Percentiles rank a stretch among this genome's conserved stretches.
Evolutionary conservation across 1,140 invertebrate species (phyloP).

Genomic region (Propsilocerus akamusi): DNA sequence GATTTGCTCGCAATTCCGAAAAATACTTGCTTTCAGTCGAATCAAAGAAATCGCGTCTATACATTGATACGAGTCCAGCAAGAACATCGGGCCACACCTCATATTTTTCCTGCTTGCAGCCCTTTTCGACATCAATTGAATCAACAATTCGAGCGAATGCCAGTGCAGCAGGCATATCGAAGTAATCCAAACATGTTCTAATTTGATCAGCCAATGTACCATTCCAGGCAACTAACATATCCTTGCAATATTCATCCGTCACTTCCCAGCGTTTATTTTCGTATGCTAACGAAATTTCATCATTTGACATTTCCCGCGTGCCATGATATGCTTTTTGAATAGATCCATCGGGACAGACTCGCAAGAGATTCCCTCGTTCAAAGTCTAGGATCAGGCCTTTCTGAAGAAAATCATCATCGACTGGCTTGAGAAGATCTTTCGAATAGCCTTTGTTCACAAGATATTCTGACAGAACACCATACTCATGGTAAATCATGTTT

Average conservation of each 20-base stretch:
- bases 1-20: slow-evolving; percentile 34
- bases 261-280: slow-evolving; percentile 35
- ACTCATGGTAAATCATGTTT: slow-evolving; percentile 37
- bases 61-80: slow-evolving; percentile 40
- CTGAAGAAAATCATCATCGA: slow-evolving; percentile 43
- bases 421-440: slow-evolving; percentile 28
- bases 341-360: slow-evolving; percentile 35
- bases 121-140: slow-evolving; percentile 35
- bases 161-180: slow-evolving; percentile 49
- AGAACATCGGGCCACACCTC: slow-evolving; percentile 47
- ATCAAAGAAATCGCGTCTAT: slow-evolving; percentile 36
- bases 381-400: slow-evolving; percentile 60
- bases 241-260: slow-evolving; percentile 29
- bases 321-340: slow-evolving; percentile 53
- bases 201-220: slow-evolving; percentile 36
- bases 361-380: slow-evolving; percentile 50
- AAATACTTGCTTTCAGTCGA: slow-evolving; percentile 39
- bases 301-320: slow-evolving; percentile 31
- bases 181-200: slow-evolving; percentile 52
- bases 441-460: slow-evolving; percentile 44
- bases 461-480: slow-evolving; percentile 38
- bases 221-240: slow-evolving; percentile 40
- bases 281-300: slow-evolving; percentile 42
- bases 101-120: slow-evolving; percentile 25
- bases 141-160: slow-evolving; percentile 55